Base-by-base conservation (phyloP, 2,888 invertebrate species). In the Meiosimyza platycephala region DNA sequence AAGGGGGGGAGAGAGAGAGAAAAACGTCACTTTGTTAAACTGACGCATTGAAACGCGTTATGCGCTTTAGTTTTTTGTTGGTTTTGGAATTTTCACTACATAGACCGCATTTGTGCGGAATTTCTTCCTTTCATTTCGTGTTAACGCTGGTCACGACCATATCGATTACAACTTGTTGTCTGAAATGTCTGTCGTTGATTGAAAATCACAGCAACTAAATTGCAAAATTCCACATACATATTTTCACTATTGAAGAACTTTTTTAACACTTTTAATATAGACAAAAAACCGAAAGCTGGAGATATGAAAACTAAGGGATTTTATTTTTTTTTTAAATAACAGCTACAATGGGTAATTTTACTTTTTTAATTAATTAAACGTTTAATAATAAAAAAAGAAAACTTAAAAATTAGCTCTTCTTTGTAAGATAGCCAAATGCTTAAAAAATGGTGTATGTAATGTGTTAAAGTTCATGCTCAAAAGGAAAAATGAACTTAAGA, bases 121-220 rank as follows among this genome's bases (percentile, higher is more conserved):
- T 57, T 64, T 50, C 40, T 33, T 51, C 72, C 76, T 76, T 76
- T 78, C 75, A 63, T 75, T 76, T 78, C 75, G 71, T 76, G 76
- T 76, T 76, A 69, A 73, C 72, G 57, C 50, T 65, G 65, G 74
- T 78, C 76, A 76, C 76, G 77, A 76, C 73, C 72, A 71, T 75
- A 73, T 76, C 71, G 76, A 75, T 76, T 76, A 76, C 72, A 75
- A 74, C 52, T 40, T 48, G 18, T 48, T 33, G 40, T 28, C 59
- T 28, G 13, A 40, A 59, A 57, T 68, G 50, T 28, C 6, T 68
- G 50, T 28, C 6, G 48, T 50, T 47, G 50, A 48, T 59, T 16
- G n/a, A 68, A 18, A 6, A 52, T 28, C 33, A 63, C 12, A 28
- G 11, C 15, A 50, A 22, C 11, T 18, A 47, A 11, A 13, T 33